Evolutionary conservation across 1,140 invertebrate genomes (phyloP).

Genomic region (Armadillidium nasatum): DNA sequence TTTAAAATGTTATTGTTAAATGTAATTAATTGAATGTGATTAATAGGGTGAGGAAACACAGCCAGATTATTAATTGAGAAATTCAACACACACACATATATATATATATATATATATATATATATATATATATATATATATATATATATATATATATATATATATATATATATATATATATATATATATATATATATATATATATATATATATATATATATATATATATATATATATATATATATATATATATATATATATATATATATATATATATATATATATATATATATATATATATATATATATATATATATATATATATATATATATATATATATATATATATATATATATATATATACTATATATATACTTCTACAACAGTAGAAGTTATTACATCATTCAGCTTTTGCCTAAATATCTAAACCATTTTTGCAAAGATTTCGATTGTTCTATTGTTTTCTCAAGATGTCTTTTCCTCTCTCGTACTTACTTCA

Average conservation of each 20-base stretch:
- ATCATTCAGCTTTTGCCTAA: too few species aligned
- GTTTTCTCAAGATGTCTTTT: too few species aligned
- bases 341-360: slow-evolving; percentile 12
- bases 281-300: slow-evolving; percentile 7
- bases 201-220: slow-evolving; percentile 12
- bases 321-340: slow-evolving; percentile 13
- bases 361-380: slow-evolving; percentile 6
- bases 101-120: slow-evolving; percentile 11
- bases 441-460: too few species aligned
- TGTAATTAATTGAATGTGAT: too few species aligned
- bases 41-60: too few species aligned
- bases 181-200: slow-evolving; percentile 13
- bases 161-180: slow-evolving; percentile 13
- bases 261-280: background rate
- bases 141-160: slow-evolving; percentile 7
- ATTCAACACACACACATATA: background rate
- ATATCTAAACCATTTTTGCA: too few species aligned
- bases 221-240: background rate
- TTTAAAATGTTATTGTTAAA: too few species aligned
- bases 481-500: too few species aligned
- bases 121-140: background rate
- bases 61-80: too few species aligned
- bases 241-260: slow-evolving; percentile 11
- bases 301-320: slow-evolving; percentile 13
- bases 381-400: too few species aligned